A percentile compares a stretch with the other conserved stretches of the same genome.
Conservation (phyloP, 2,888 invertebrate genomes). For the Euclidia mi region DNA sequence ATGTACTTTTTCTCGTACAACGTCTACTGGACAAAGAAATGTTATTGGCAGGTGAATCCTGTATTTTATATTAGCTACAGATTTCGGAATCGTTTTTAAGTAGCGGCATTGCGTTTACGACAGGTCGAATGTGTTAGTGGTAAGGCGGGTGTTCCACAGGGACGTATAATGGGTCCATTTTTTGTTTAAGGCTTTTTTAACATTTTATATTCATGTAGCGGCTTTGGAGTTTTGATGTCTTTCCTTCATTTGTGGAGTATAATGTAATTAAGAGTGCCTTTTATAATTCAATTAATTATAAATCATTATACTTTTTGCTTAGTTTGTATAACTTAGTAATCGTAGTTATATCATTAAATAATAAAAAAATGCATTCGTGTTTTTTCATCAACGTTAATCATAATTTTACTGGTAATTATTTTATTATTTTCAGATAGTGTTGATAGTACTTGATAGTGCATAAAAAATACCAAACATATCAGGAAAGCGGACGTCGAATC, state of each 20-base stretch:
- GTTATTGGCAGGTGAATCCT: slow-evolving; percentile 85
- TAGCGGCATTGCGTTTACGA: slow-evolving; percentile 57
- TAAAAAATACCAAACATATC: no score
- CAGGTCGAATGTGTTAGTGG: slow-evolving; percentile 47
- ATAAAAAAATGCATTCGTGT: no score
- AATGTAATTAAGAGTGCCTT: background rate
- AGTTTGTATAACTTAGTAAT: no score
- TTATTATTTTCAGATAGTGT: no score
- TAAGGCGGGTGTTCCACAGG: slow-evolving; percentile 30
- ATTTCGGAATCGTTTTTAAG: slow-evolving; percentile 68
- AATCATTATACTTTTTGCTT: no score
- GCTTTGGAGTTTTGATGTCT: background rate
- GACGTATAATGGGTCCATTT: slow-evolving; percentile 11
- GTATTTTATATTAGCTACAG: slow-evolving; percentile 77
- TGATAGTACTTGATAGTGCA: no score
- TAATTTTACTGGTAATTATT: no score
- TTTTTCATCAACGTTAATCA: no score
- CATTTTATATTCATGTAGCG: no score
- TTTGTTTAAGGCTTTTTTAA: background rate
- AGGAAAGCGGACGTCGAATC: no score
- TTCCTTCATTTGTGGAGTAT: background rate
- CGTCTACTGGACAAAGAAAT: slow-evolving; percentile 78
- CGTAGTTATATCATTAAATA: no score
- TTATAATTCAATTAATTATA: no score
- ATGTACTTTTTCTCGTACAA: slow-evolving; percentile 71